Base-by-base conservation (phyloP, 1,140 invertebrate genomes). In the Heliothis virescens region DNA sequence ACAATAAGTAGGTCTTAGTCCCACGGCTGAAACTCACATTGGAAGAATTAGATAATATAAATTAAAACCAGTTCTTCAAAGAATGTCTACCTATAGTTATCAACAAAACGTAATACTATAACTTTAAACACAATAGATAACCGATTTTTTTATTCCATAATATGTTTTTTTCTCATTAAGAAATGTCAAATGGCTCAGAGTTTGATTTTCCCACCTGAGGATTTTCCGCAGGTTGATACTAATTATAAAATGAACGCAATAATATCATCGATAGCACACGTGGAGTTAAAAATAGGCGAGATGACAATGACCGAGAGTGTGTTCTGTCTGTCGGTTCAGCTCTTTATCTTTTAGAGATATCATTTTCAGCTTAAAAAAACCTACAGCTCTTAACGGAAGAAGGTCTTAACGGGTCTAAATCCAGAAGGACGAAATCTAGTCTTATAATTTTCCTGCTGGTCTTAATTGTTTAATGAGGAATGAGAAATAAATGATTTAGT, bases 171-270 rank as follows among this genome's bases (percentile, higher is more conserved):
- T 18, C 55, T 9, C 5, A 9, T 57, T 21, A 0, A 26, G 10
- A 57, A 57, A 26, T 3, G 9, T 57, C 1, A 41, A 21, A 62
- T 48, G 15, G 5, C 16, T 11, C 41, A 26, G 9, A 2, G 29
- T 26, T 7, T 41, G 47, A 16, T 63, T 47, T 29, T 63, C 26
- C 15, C n/a, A n/a, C n/a, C n/a, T n/a, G n/a, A n/a, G n/a, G n/a
- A n/a, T n/a, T n/a, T 29, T 63, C 26, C 15, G 10, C 62, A 13
- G n/a, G n/a, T 63, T 15, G 1, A 15, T 21, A 11, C 16, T 60
- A 60, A 60, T 60, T 60, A 60, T 34, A 63, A 41, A n/a, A 63
- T 63, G 9, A 13, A 63, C 62, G 62, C 62, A 63, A 29, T 63
- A 47, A 41, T 63, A 7, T 62, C 5, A 21, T 59, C 26, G 55